Evolutionary conservation across 2,888 invertebrate genomes (phyloP).

Genomic region (Tenthredo scrophulariae): DNA sequence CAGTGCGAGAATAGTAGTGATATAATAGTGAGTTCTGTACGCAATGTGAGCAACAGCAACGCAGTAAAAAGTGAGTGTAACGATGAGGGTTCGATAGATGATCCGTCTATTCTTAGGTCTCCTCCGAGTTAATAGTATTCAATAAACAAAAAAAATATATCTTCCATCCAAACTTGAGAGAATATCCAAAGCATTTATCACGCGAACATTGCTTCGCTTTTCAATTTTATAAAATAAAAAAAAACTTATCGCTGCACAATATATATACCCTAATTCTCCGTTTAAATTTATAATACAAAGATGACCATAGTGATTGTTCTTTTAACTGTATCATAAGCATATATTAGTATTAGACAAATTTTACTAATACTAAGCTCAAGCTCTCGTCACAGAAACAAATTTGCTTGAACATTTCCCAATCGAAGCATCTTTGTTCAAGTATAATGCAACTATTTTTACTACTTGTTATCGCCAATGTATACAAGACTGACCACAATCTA

Average conservation of each 20-base stretch:
- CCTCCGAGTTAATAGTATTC: constrained; percentile 51
- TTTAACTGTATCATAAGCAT: constrained; percentile 30
- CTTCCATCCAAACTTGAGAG: constrained; percentile 29
- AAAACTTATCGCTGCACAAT: constrained; percentile 35
- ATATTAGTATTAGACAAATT: constrained; percentile 8
- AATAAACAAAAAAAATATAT: not conserved
- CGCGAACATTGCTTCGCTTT: constrained; percentile 28
- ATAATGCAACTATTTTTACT: constrained; percentile 5
- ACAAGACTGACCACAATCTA: constrained; percentile 12
- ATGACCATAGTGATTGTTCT: constrained; percentile 34
- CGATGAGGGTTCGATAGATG: constrained; percentile 46
- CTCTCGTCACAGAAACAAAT: constrained; percentile 40
- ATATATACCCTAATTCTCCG: not conserved
- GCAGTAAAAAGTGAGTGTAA: constrained; percentile 57
- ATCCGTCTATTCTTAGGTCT: constrained; percentile 45
- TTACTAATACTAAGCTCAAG: constrained; percentile 36
- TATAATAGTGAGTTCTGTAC: constrained; percentile 56
- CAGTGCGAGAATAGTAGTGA: constrained; percentile 63
- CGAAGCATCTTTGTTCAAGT: not conserved
- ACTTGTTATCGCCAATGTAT: constrained; percentile 22
- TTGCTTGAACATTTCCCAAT: constrained; percentile 3
- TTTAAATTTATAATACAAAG: not conserved
- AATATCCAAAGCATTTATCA: constrained; percentile 48
- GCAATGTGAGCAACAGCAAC: constrained; percentile 57
- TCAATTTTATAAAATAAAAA: constrained; percentile 32